A percentile compares a stretch with the other conserved stretches of the same genome.
Evolutionary conservation across 2,888 invertebrate genomes (phyloP).

Genomic region (Holacanthella duospinosa): DNA sequence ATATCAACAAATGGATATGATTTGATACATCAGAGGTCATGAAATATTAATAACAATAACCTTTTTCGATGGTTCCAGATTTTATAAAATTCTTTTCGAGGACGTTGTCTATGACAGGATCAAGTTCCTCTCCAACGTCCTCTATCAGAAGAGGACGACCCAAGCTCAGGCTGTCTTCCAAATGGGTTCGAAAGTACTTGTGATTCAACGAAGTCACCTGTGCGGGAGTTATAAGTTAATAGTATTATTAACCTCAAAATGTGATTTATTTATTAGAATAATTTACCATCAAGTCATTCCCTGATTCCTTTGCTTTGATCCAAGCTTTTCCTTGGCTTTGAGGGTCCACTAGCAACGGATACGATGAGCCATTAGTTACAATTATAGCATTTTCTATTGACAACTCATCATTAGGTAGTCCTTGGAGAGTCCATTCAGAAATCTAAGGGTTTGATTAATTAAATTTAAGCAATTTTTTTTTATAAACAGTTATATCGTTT

Average conservation of each 20-base stretch:
- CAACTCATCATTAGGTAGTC: constrained; percentile 87
- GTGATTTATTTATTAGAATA: background rate
- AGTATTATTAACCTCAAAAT: too few relatives aligned
- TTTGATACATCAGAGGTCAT: too few relatives aligned
- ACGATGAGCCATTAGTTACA: constrained; percentile 88
- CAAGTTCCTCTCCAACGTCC: constrained; percentile 86
- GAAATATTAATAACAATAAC: too few relatives aligned
- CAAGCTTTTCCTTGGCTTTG: constrained; percentile 96
- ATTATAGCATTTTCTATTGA: constrained; percentile 94
- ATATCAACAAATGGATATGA: too few relatives aligned
- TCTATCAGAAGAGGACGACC: constrained; percentile 85
- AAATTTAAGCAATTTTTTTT: too few relatives aligned
- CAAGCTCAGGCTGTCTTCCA: constrained; percentile 76
- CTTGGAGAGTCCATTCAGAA: constrained; percentile 91
- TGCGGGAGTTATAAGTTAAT: too few relatives aligned
- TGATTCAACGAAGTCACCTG: constrained; percentile 88
- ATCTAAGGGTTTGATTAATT: constrained; percentile 33
- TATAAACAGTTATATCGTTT: too few relatives aligned
- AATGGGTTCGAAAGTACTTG: constrained; percentile 86
- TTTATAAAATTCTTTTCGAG: constrained; percentile 95
- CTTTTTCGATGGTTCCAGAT: constrained; percentile 89
- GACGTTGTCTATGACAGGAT: constrained; percentile 92
- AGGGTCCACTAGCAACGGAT: constrained; percentile 86
- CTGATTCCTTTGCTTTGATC: constrained; percentile 86
- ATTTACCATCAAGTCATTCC: constrained; percentile 62